Base-by-base conservation (phyloP, 2,888 invertebrate genomes). In the Pseudococcus jackbeardsleyi region DNA sequence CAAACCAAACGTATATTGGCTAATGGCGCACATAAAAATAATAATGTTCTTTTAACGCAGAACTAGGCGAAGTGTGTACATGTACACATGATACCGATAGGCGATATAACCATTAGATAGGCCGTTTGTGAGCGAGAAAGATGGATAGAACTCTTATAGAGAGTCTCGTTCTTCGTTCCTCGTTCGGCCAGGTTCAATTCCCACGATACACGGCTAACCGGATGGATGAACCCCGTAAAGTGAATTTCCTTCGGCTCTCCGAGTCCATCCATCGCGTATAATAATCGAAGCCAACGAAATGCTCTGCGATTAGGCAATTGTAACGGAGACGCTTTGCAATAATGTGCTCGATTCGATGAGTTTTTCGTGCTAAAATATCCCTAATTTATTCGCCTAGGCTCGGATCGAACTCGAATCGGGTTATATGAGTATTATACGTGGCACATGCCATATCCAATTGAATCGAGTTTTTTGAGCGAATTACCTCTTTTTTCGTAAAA, bases 21-120 rank as follows among this genome's bases (percentile, higher is more conserved):
- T 87, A 87, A 87, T 87, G 87, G 87, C 87, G 87, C 87, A 87
- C 87, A 87, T 87, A 87, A 87, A 87, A 87, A 87, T 87, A 87
- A 87, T 87, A 87, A 87, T 87, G 87, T 87, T 87, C 87, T 87
- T 87, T 87, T 87, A 87, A 87, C 87, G 87, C 77, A 54, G 79
- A 87, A 79, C 50, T 19, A 79, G 79, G 72, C 87, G 54, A 87
- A 87, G 87, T 87, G 82, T 77, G 79, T 87, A 54, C 87, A 54
- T 87, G 87, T 87, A 79, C 79, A 79, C 77, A 87, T 87, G 87
- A 87, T 87, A 79, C 87, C 79, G 87, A 87, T 87, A 87, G 87
- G 87, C 87, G 87, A 87, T 87, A 87, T 87, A 87, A 79, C 54
- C 79, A 59, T 59, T 50, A 85, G 54, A 86, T 86, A 86, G 86